Evolutionary conservation across 2,888 invertebrate genomes (phyloP), one percentile per base, ranked within the genome.

Genomic region (Pristionchus arcanus): DNA sequence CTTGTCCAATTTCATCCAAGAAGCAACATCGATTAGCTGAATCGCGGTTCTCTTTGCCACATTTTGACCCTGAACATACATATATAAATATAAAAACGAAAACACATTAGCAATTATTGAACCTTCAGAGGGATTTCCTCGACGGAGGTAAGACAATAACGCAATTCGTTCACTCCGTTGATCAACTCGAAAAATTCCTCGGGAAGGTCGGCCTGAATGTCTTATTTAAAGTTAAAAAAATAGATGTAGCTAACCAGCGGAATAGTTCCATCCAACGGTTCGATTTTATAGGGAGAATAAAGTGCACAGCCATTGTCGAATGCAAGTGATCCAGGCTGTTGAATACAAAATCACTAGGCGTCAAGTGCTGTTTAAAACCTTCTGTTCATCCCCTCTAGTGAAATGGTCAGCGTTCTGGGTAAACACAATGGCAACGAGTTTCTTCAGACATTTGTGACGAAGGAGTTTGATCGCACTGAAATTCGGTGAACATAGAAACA

Each of bases 1-100:
- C 87, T 37, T 88, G 31, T 88, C 87, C 74, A 88, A 74, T n/a
- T 74, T 71, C 74, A 55, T 53, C 74, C 74, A 88, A 2, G 87
- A 63, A 0, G 68, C 37, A 3, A 88, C 87, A 25, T 88, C 87
- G 25, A 74, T 37, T 19, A 88, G 11, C 21, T 88, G 87, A 37
- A 74, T n/a, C 13, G 74, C 74, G 0, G 71, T 34, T 25, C 87
- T 49, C 34, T 53, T 53, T n/a, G 87, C 87, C 11, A 88, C 34
- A 25, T 88, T 34, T 13, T 25, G 34, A 34, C 74, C 87, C 74
- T 87, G 19, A 68, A 68, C 7, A 28, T 42, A 9, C 7, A 28
- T 42, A 9, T 9, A 7, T 49, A 13, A 49, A 49, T 49, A 9
- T 49, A 13, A 49, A 49, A 49, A 49, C 42, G 9, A 49, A 49